These are phyloP conservation scores for Danionella cerebrum DNA, from an alignment of 2,113 vertebrate genomes.

Conservation along the genomic window DNA sequence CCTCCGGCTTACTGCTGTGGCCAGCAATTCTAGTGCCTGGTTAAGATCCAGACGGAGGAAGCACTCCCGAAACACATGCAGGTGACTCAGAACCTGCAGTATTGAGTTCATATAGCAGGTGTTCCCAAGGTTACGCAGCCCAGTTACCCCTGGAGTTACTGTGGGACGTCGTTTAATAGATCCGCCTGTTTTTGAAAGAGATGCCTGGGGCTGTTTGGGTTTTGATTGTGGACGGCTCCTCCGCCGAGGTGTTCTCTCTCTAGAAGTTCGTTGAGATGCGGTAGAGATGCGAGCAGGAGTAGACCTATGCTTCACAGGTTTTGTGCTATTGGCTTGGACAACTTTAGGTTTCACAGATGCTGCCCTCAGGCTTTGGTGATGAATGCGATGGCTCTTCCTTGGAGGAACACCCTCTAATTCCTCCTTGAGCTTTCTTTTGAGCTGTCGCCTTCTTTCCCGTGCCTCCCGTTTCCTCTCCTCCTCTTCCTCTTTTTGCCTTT, in stretches of 20 bases:
- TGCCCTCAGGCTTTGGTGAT: constrained; percentile 74
- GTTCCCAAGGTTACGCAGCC: constrained; percentile 93
- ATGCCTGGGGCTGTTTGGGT: neutral
- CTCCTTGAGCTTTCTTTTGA: constrained; percentile 83
- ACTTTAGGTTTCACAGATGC: constrained; percentile 45
- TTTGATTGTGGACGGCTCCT: constrained; percentile 4
- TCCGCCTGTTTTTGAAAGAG: constrained; percentile 48
- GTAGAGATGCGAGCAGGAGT: neutral
- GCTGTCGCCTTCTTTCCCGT: constrained; percentile 74
- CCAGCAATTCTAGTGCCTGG: constrained; percentile 88
- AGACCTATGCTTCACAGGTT: neutral
- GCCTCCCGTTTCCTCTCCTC: constrained; percentile 75
- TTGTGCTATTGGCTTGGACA: neutral
- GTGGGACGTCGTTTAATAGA: constrained; percentile 60
- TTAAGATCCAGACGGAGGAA: constrained; percentile 92
- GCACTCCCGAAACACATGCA: constrained; percentile 97
- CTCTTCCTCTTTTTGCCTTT: constrained; percentile 68
- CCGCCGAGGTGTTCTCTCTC: neutral
- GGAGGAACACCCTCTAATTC: constrained; percentile 84
- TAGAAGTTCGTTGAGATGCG: constrained; percentile 6
- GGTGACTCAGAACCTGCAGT: constrained; percentile 95
- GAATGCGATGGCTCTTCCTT: constrained; percentile 86
- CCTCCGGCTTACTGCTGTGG: constrained; percentile 45
- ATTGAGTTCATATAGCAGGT: constrained; percentile 99
- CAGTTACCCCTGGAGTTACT: constrained; percentile 88